Evolutionary conservation across 2,888 invertebrate genomes (phyloP).

Genomic region (Ariolimax columbianus): DNA sequence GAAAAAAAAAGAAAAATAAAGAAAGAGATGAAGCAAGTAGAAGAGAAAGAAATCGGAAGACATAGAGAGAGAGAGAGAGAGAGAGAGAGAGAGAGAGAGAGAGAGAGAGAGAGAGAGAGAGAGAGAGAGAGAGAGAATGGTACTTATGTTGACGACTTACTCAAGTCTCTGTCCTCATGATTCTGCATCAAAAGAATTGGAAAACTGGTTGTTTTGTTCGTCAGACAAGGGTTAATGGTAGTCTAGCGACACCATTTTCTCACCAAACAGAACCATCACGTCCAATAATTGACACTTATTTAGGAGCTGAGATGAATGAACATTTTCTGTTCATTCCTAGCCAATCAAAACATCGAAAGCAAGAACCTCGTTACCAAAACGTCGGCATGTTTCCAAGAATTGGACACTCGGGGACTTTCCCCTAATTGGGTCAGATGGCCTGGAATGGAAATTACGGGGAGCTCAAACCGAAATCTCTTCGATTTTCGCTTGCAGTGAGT

Average conservation of each 20-base stretch:
- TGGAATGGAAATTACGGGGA: not conserved
- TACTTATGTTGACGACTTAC: too few species aligned
- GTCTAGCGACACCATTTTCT: not conserved
- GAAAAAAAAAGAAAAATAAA: too few species aligned
- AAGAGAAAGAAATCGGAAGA: too few species aligned
- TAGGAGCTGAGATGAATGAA: not conserved
- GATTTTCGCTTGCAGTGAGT: not conserved
- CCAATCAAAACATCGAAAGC: slow-evolving; percentile 2
- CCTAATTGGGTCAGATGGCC: slow-evolving; percentile 28
- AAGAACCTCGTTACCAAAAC: slow-evolving; percentile 7
- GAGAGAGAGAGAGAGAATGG: too few species aligned
- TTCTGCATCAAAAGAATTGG: too few species aligned
- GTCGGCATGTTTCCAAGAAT: slow-evolving; percentile 2
- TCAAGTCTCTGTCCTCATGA: too few species aligned
- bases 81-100: too few species aligned
- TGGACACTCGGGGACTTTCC: not conserved
- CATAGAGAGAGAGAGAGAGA: too few species aligned
- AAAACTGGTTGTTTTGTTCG: not conserved
- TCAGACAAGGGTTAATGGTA: not conserved
- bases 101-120: too few species aligned
- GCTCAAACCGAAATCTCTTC: not conserved
- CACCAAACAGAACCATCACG: not conserved
- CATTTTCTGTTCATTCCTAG: not conserved
- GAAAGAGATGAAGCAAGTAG: too few species aligned
- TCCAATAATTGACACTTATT: not conserved